Percentiles rank a stretch among this genome's conserved stretches.
These are phyloP conservation scores for Agrilus cyanescens DNA, from an alignment of 2,888 invertebrate species.

Conservation along the genomic window DNA sequence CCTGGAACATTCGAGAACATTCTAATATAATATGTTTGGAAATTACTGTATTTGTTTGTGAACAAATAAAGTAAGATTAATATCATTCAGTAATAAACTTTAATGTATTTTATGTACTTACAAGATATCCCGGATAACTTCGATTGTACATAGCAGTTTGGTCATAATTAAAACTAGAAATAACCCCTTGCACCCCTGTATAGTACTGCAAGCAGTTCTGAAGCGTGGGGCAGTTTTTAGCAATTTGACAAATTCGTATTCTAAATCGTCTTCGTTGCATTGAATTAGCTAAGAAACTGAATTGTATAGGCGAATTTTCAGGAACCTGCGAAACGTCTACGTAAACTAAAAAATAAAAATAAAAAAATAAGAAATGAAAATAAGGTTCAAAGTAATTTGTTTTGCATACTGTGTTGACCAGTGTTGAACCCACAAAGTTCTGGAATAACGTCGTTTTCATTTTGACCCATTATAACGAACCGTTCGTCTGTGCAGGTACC, in stretches of 20 bases:
- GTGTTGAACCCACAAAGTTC: conserved; percentile 64
- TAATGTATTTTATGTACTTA: conserved; percentile 27
- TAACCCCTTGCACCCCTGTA: conserved; percentile 43
- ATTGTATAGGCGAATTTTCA: conserved; percentile 44
- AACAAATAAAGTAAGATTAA: not conserved
- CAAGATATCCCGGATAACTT: conserved; percentile 49
- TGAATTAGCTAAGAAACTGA: conserved; percentile 50
- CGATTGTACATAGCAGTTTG: conserved; percentile 42
- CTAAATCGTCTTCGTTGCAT: conserved; percentile 47
- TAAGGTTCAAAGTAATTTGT: not conserved
- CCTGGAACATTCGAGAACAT: too few relatives aligned
- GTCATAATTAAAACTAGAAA: conserved; percentile 63
- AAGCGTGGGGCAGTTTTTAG: conserved; percentile 30
- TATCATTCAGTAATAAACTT: too few relatives aligned
- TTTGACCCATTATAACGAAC: conserved; percentile 59
- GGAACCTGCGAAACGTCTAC: conserved; percentile 52
- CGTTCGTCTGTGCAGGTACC: conserved; percentile 60
- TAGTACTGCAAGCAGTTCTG: conserved; percentile 53
- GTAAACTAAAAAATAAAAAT: conserved; percentile 45
- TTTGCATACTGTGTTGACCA: conserved; percentile 56
- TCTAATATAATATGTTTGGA: too few relatives aligned
- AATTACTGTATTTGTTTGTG: not conserved
- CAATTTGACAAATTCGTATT: conserved; percentile 48
- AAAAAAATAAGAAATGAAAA: not conserved
- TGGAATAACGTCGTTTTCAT: conserved; percentile 55